Evolutionary conservation across 2,113 vertebrate species (phyloP).

Genomic region (Epinephelus moara): DNA sequence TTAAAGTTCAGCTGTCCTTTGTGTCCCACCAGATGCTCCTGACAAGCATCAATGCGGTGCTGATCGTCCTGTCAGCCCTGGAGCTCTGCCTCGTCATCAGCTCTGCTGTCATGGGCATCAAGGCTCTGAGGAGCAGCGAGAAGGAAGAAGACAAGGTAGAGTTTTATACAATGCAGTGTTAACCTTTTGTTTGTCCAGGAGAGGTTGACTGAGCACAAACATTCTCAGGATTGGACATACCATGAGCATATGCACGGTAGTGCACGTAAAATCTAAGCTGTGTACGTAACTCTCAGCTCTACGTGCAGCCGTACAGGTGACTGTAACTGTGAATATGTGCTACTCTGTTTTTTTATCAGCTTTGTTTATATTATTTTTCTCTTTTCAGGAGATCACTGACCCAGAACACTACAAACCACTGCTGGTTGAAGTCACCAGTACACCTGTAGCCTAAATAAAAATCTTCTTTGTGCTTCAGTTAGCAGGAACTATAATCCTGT

Average conservation of each 20-base stretch:
- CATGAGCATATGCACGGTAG: too few species aligned
- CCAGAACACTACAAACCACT: conserved; percentile 60
- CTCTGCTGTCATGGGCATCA: conserved; percentile 65
- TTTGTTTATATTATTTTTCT: conserved; percentile 15
- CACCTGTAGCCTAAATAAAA: conserved; percentile 20
- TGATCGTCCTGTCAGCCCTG: conserved; percentile 68
- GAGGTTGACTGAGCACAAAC: neutral
- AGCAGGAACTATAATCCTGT: neutral
- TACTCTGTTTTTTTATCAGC: neutral
- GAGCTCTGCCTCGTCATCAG: conserved; percentile 74
- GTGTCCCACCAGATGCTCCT: conserved; percentile 38
- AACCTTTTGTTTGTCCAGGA: neutral
- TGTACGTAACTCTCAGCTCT: too few species aligned
- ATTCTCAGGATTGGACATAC: too few species aligned
- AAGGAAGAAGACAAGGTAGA: conserved; percentile 50
- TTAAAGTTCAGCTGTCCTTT: neutral
- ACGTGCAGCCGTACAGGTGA: too few species aligned
- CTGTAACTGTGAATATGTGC: neutral
- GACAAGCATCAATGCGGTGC: conserved; percentile 36
- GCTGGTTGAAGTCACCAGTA: conserved; percentile 56
- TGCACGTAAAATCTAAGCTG: too few species aligned
- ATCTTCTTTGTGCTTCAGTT: neutral
- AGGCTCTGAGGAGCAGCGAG: conserved; percentile 47
- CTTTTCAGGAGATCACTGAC: conserved; percentile 50
- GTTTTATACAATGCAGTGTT: too few species aligned